phyloP scores from a whole-genome alignment of 2,888 invertebrate species.

The Leptopterna dolabrata region DNA sequence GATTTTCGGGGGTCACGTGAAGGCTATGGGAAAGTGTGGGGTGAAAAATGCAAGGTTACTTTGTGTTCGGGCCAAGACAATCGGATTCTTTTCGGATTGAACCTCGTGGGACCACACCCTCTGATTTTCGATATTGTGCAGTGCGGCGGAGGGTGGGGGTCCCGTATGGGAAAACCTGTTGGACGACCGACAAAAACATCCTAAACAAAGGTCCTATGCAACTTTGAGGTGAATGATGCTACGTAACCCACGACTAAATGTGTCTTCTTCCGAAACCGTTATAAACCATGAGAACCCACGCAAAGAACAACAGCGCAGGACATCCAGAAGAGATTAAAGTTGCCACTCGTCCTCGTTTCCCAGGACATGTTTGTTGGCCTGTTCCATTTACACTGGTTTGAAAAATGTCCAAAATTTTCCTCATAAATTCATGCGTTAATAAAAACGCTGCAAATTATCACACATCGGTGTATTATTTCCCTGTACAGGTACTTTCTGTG shows the following conservation, averaged over 20 bases:
- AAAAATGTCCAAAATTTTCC: too few relatives aligned
- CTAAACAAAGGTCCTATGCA: background rate
- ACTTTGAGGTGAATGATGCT: background rate
- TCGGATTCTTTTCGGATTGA: constrained; percentile 6
- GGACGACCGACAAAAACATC: background rate
- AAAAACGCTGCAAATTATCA: too few relatives aligned
- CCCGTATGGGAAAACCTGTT: constrained; percentile 7
- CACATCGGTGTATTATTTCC: too few relatives aligned
- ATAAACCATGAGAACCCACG: background rate
- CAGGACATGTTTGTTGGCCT: too few relatives aligned
- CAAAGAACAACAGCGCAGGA: too few relatives aligned
- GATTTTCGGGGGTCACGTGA: constrained; percentile 10
- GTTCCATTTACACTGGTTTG: too few relatives aligned
- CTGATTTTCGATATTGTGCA: constrained; percentile 2
- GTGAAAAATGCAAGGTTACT: constrained; percentile 14
- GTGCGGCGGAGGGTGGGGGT: background rate
- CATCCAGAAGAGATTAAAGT: too few relatives aligned
- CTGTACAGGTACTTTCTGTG: too few relatives aligned
- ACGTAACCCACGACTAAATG: background rate
- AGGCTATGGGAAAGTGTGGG: constrained; percentile 9
- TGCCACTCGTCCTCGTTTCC: too few relatives aligned
- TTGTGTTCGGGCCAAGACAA: constrained; percentile 4
- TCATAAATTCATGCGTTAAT: too few relatives aligned
- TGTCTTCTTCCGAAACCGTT: background rate
- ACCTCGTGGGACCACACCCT: background rate